Conservation (phyloP, 2,113 vertebrate species). For the Elachura formosa region DNA sequence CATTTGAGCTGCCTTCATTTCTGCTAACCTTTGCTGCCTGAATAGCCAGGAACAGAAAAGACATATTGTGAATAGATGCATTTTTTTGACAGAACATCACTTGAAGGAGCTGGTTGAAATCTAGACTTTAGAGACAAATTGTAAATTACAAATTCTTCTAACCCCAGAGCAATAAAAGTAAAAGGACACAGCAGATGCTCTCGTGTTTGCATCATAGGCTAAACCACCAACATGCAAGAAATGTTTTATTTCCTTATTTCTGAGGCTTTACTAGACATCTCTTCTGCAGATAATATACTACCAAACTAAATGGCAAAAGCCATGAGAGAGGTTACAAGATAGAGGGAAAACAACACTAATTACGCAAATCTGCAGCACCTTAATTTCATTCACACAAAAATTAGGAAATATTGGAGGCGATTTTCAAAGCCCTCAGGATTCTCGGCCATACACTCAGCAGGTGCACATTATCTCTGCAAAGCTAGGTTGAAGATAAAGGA, state of each 20-base stretch:
- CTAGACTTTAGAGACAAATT: neutral
- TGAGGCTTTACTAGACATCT: neutral
- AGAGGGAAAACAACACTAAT: neutral
- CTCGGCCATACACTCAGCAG: neutral
- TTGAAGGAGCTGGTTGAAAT: neutral
- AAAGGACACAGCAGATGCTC: neutral
- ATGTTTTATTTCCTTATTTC: neutral
- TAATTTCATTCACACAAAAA: neutral
- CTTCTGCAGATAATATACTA: neutral
- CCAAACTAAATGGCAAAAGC: neutral
- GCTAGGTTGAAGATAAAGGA: neutral
- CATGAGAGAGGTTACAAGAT: accelerated
- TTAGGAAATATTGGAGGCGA: neutral
- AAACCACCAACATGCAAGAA: neutral
- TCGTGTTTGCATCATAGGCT: neutral
- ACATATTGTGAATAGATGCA: neutral
- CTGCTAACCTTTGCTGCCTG: slow-evolving; percentile 88
- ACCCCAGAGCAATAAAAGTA: neutral
- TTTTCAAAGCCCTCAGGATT: neutral
- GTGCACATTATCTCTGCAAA: neutral
- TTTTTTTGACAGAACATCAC: neutral
- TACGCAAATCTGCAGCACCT: neutral
- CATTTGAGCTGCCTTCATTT: slow-evolving; percentile 87
- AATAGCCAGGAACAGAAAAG: neutral
- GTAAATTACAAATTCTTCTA: neutral